Base-by-base conservation (phyloP, 92 coral and sea anemone genomes). In the Scolanthus callimorphus region DNA sequence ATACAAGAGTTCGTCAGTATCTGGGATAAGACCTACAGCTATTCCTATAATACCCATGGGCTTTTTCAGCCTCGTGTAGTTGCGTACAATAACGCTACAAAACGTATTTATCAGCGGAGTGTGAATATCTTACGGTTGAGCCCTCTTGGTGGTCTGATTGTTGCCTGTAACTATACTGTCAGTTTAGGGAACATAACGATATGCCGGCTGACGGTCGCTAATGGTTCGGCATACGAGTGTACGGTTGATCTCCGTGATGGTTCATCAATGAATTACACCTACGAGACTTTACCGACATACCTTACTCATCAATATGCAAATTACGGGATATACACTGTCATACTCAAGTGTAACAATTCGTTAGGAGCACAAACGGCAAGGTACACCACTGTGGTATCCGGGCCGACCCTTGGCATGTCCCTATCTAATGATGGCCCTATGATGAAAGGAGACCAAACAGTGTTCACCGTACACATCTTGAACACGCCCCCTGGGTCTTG, bases 191-290 rank as follows among this genome's bases (percentile, higher is more conserved):
- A 80, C 46, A 11, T 39, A 39, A 80, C 86, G 17, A 50, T 28
- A 3, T 80, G 86, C 39, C 49, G 38, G 3, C 26, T 80, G 15
- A 27, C 49, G 4, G 6, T 80, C 21, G 26, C 11, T 19, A 57
- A 59, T 39, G 86, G 86, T 1, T 31, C 75, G 10, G 86, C 86
- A 6, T 80, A 55, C 45, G 59, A 73, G 41, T 80, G 86, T 46
- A 37, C 23, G 43, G 17, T 80, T 4, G 10, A 17, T 11, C 39
- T 65, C 62, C 70, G 66, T 25, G 76, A 45, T 20, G 61, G 27
- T 20, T 29, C n/a, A 12, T 28, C 39, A 19, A 17, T 2, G 20
- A 31, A 57, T 21, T 80, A 50, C 46, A 65, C 74, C 26, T 67
- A 80, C 30, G 59, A 64, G 10, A 72, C 64, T 17, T 23, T 73